Percentiles rank a stretch among this genome's conserved stretches.
These are phyloP conservation scores for Bettongia penicillata DNA, from an alignment of 2,113 vertebrate species.

Conservation along the genomic window DNA sequence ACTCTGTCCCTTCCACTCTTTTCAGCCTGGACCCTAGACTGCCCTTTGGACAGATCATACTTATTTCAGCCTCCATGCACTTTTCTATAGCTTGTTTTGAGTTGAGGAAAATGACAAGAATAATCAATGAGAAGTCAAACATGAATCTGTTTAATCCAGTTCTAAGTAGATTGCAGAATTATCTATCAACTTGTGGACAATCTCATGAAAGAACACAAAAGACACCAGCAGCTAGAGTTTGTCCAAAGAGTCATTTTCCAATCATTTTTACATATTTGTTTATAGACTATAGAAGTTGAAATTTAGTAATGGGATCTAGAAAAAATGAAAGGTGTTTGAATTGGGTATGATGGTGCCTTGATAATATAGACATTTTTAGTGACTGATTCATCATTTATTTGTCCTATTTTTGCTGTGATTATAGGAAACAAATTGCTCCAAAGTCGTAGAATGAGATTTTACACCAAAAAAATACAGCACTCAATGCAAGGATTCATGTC, in stretches of 20 bases:
- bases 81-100: slow-evolving; percentile 25
- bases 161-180: slow-evolving; percentile 75
- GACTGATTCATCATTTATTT: slow-evolving; percentile 56
- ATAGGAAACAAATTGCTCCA: slow-evolving; percentile 73
- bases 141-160: slow-evolving; percentile 65
- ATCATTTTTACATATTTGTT: slow-evolving; percentile 66
- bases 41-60: neutral
- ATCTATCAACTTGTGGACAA: slow-evolving; percentile 72
- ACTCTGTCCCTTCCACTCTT: neutral
- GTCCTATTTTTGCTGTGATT: slow-evolving; percentile 72
- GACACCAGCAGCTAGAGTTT: slow-evolving; percentile 48
- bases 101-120: slow-evolving; percentile 63
- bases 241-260: slow-evolving; percentile 79
- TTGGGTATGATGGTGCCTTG: slow-evolving; percentile 57
- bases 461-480: slow-evolving; percentile 4
- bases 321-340: slow-evolving; percentile 76
- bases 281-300: slow-evolving; percentile 72
- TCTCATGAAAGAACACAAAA: slow-evolving; percentile 72
- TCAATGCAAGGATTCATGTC: slow-evolving; percentile 3
- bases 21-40: neutral
- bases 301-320: slow-evolving; percentile 71
- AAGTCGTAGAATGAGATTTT: slow-evolving; percentile 66
- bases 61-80: neutral
- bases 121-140: slow-evolving; percentile 70
- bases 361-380: slow-evolving; percentile 36